Evolutionary conservation across 2,113 vertebrate genomes (phyloP).

Genomic region (Mola mola): DNA sequence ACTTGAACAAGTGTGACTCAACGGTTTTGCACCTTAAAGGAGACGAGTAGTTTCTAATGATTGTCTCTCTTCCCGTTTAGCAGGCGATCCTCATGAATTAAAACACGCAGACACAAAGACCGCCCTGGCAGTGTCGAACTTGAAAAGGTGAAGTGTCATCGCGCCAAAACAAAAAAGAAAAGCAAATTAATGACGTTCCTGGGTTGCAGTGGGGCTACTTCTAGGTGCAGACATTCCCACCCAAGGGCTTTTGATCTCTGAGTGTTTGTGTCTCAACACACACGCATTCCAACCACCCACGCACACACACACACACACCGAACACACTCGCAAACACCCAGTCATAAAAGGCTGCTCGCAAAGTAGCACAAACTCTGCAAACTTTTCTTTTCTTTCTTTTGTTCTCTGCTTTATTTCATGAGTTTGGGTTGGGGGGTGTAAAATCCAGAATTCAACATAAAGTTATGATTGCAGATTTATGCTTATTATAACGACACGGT

Average conservation of each 20-base stretch:
- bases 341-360: neutral
- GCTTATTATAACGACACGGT: constrained; percentile 17
- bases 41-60: too few relatives aligned
- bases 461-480: constrained; percentile 10
- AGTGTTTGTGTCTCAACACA: constrained; percentile 24
- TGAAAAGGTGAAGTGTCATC: too few relatives aligned
- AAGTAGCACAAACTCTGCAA: constrained; percentile 19
- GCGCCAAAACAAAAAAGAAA: neutral
- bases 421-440: neutral
- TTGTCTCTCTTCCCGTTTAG: too few relatives aligned
- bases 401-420: constrained; percentile 6
- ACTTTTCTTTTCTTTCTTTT: constrained; percentile 14
- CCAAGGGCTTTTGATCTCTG: constrained; percentile 41
- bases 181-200: too few relatives aligned
- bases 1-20: too few relatives aligned
- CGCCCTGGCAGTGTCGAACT: too few relatives aligned
- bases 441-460: constrained; percentile 9
- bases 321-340: constrained; percentile 5
- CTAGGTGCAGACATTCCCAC: constrained; percentile 34
- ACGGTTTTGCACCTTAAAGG: too few relatives aligned
- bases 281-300: neutral
- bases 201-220: constrained; percentile 13
- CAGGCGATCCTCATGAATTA: too few relatives aligned
- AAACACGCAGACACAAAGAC: too few relatives aligned
- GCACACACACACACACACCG: constrained; percentile 4